Conservation (phyloP, 2,888 invertebrate species). For the Mythimna loreyi region DNA sequence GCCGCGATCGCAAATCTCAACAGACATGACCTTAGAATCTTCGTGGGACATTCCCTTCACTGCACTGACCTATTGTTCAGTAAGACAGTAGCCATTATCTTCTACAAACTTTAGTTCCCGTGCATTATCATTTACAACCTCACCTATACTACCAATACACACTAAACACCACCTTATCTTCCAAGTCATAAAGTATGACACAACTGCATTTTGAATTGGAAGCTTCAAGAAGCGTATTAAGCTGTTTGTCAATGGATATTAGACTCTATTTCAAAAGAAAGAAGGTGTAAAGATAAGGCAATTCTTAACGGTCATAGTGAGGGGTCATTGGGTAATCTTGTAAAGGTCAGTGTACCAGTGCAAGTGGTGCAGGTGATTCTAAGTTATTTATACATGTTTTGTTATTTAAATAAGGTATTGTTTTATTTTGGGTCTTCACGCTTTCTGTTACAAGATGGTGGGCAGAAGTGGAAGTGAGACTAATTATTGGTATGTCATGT, state of each 20-base stretch:
- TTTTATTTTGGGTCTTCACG: background rate
- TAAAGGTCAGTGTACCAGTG: constrained; percentile 75
- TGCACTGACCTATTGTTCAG: constrained; percentile 69
- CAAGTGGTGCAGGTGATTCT: constrained; percentile 55
- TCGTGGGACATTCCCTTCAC: constrained; percentile 68
- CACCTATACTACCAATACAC: background rate
- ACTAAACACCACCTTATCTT: constrained; percentile 21
- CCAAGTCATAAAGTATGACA: background rate
- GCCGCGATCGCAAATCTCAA: constrained; percentile 22
- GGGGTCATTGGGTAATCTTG: constrained; percentile 77
- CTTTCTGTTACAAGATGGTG: background rate
- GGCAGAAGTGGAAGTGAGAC: background rate
- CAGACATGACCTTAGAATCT: constrained; percentile 59
- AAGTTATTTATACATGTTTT: constrained; percentile 32
- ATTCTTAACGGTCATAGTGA: constrained; percentile 69
- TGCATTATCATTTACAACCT: constrained; percentile 51
- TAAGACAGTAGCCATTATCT: constrained; percentile 68
- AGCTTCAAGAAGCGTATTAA: constrained; percentile 24
- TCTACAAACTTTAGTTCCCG: constrained; percentile 53
- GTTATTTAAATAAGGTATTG: constrained; percentile 10
- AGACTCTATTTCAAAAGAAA: background rate
- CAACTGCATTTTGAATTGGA: constrained; percentile 11
- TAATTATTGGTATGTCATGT: background rate
- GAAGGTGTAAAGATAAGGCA: constrained; percentile 2
- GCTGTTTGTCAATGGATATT: constrained; percentile 5